Evolutionary conservation across 1,140 invertebrate genomes (phyloP), one percentile per base, ranked within the genome.

Genomic region (Pseudomyrmex pallidus): DNA sequence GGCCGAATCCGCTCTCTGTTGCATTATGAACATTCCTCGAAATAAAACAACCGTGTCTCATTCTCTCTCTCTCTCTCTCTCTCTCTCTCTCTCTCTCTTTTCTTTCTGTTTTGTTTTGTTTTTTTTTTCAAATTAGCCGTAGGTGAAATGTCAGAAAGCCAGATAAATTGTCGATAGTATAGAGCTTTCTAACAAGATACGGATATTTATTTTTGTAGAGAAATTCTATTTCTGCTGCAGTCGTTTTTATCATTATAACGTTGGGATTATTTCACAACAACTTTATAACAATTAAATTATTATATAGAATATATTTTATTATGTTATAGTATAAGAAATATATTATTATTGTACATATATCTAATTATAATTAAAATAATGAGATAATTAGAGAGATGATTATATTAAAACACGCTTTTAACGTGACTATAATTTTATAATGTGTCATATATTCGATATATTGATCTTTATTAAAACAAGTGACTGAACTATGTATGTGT

Each of bases 61-160:
- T 35, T 35, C 5, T 35, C 35, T 35, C 35, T 35, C 5, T 35
- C 44, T 35, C 5, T 35, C 35, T 35, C 35, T 35, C 5, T 35
- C 44, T 35, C 5, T 35, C 35, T 35, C 35, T 35, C 5, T 35
- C 44, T 35, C n/a, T 35, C 12, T 13, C 17, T 3, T 3, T 35
- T 0, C 7, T 35, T 35, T 35, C 35, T 35, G 5, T 35, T 35
- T 35, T 35, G 0, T 35, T 35, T 35, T 35, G 5, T 35, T 35
- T 35, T 35, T 35, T 59, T 59, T 61, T 25, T 46, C n/a, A 13
- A 25, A 72, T 72, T 56, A 70, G 25, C 20, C 12, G 12, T 25
- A 76, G 46, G 9, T 67, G 13, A 4, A 74, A 50, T 48, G 17
- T 74, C 13, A 48, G 17, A 44, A 74, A 74, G 10, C 44, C 50